phyloP scores from a whole-genome alignment of 2,888 invertebrate genomes.

The Lithophane leautieri region DNA sequence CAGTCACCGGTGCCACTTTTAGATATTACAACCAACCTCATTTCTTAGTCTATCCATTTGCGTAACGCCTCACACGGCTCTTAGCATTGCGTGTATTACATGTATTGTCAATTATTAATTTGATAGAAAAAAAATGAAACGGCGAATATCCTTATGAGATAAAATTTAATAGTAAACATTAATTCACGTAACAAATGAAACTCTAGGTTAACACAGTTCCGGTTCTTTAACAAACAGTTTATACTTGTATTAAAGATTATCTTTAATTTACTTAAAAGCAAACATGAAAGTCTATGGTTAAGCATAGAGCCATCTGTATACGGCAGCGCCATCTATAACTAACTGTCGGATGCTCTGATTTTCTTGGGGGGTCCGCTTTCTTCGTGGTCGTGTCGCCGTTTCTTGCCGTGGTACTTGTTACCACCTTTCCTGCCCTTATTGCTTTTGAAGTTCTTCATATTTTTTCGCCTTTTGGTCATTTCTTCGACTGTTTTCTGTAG shows the following conservation, averaged over 20 bases:
- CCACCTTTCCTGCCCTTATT: conserved; percentile 74
- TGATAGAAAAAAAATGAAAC: conserved; percentile 11
- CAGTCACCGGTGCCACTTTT: too few relatives aligned
- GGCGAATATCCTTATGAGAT: conserved; percentile 43
- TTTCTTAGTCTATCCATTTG: background rate
- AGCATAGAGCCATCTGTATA: conserved; percentile 51
- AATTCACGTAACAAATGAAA: conserved; percentile 60
- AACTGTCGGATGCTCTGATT: conserved; percentile 76
- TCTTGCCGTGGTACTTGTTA: conserved; percentile 71
- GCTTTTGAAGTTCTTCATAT: conserved; percentile 82
- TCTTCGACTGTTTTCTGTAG: conserved; percentile 91
- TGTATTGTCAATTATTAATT: background rate
- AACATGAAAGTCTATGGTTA: conserved; percentile 56
- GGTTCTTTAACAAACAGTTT: conserved; percentile 55
- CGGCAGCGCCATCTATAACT: conserved; percentile 62
- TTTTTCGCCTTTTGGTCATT: conserved; percentile 90
- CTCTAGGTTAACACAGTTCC: conserved; percentile 54
- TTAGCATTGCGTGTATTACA: background rate
- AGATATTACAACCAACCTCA: background rate
- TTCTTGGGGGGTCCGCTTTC: conserved; percentile 78
- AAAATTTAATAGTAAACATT: conserved; percentile 63
- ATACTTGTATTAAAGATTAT: conserved; percentile 55
- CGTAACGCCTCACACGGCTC: background rate
- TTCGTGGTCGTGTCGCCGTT: conserved; percentile 77
- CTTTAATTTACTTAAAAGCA: conserved; percentile 58